phyloP scores from a whole-genome alignment of 2,888 invertebrate genomes.

The Yponomeuta plumbellus region DNA sequence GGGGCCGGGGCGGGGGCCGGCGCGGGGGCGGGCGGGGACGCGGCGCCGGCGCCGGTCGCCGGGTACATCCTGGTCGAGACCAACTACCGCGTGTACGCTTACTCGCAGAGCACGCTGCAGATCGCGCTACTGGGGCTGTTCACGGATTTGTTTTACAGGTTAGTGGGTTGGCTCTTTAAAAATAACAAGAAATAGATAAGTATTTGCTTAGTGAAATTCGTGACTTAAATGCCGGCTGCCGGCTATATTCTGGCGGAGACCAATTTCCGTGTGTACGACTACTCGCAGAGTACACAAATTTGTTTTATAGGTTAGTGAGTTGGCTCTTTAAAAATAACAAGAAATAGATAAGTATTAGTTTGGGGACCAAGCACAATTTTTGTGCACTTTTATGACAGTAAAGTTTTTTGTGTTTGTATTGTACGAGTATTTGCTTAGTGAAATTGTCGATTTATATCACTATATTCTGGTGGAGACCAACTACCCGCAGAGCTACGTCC shows the following conservation, averaged over 20 bases:
- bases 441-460: too few species aligned
- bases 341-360: too few species aligned
- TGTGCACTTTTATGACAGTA: too few species aligned
- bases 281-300: slow-evolving; percentile 94
- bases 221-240: neutral
- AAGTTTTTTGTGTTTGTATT: too few species aligned
- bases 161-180: slow-evolving; percentile 17
- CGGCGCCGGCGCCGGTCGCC: slow-evolving; percentile 49
- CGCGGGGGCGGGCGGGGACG: slow-evolving; percentile 50
- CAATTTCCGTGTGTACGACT: slow-evolving; percentile 96
- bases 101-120: slow-evolving; percentile 94
- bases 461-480: slow-evolving; percentile 86
- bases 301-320: slow-evolving; percentile 84
- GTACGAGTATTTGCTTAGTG: too few species aligned
- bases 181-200: too few species aligned
- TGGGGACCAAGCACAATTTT: too few species aligned
- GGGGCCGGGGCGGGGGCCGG: slow-evolving; percentile 36
- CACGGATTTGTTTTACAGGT: slow-evolving; percentile 94
- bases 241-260: slow-evolving; percentile 80
- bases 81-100: slow-evolving; percentile 96
- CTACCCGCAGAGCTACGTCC: slow-evolving; percentile 96
- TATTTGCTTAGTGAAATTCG: too few species aligned
- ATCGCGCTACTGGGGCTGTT: slow-evolving; percentile 95
- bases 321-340: too few species aligned
- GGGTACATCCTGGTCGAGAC: slow-evolving; percentile 97